Base-by-base conservation (phyloP, 2,113 vertebrate species). In the Atrichornis clamosus region DNA sequence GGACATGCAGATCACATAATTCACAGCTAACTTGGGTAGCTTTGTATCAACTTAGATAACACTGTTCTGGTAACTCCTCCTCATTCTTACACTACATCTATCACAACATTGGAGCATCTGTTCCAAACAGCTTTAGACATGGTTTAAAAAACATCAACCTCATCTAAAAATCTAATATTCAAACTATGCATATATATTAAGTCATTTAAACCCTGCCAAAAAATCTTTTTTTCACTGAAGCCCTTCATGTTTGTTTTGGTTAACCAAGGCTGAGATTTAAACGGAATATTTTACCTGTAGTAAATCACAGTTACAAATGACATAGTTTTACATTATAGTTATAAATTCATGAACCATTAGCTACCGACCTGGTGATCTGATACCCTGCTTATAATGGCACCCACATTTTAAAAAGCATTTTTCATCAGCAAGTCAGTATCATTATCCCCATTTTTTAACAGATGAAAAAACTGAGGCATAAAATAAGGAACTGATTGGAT, bases 391-490 rank as follows among this genome's bases (percentile, higher is more conserved):
- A 59, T 86, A 96, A 95, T 82, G 95, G 83, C 76, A 90, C 76
- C 92, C 92, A 94, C 75, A 92, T 96, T 93, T 92, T 84, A 52
- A 80, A 95, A 88, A 80, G 39, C 85, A 86, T 89, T 96, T 96
- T 93, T 96, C 88, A 93, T 95, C 90, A 94, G 85, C 56, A 86
- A 83, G 76, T 81, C 87, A 95, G 93, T 93, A 86, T 95, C 90
- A 93, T 95, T 96, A 96, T 93, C 80, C 73, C 86, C 83, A 84
- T 93, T 96, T 94, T 95, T 97, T 89, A 96, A 94, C 52, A 94
- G 84, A 94, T 94, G 76, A 96, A 94, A 94, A 97, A 96, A 95
- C 42, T 78, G 83, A 92, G 90, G 69, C 80, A 92, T 94, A 90
- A 93, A 94, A 93, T 88, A 90, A 91, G 85, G 64, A 95, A 90